Conservation (phyloP, 1,140 invertebrate species). For the Luehdorfia chinensis region DNA sequence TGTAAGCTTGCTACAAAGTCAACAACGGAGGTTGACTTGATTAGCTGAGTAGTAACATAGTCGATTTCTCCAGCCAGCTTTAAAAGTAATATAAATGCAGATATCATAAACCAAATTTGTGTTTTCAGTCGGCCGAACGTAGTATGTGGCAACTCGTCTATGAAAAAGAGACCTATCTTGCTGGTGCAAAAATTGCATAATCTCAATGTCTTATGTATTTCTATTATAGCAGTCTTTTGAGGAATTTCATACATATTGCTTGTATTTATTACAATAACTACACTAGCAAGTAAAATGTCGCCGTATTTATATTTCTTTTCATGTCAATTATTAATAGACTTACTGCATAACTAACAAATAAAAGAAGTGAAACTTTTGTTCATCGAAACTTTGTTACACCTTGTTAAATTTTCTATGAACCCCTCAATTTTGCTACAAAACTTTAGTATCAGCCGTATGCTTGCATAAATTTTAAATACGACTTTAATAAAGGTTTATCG, state of each 20-base stretch:
- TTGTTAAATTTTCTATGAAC: too few species aligned
- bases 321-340: too few species aligned
- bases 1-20: conserved; percentile 51
- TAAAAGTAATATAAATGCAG: conserved; percentile 32
- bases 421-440: too few species aligned
- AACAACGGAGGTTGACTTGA: conserved; percentile 37
- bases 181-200: conserved; percentile 48
- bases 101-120: conserved; percentile 29
- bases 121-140: conserved; percentile 25
- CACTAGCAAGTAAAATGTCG: background rate
- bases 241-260: conserved; percentile 21
- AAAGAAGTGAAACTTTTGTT: too few species aligned
- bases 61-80: conserved; percentile 42
- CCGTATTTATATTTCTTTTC: too few species aligned
- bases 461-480: too few species aligned
- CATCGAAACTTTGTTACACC: too few species aligned
- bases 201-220: conserved; percentile 45
- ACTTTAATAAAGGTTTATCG: too few species aligned
- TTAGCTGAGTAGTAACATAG: conserved; percentile 36
- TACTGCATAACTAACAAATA: too few species aligned
- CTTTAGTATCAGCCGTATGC: too few species aligned
- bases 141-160: conserved; percentile 30
- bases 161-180: conserved; percentile 48
- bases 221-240: conserved; percentile 28
- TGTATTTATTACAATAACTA: too few species aligned